Evolutionary conservation across 2,797 vertebrate species (phyloP).

Genomic region (Uromys caudimaculatus): DNA sequence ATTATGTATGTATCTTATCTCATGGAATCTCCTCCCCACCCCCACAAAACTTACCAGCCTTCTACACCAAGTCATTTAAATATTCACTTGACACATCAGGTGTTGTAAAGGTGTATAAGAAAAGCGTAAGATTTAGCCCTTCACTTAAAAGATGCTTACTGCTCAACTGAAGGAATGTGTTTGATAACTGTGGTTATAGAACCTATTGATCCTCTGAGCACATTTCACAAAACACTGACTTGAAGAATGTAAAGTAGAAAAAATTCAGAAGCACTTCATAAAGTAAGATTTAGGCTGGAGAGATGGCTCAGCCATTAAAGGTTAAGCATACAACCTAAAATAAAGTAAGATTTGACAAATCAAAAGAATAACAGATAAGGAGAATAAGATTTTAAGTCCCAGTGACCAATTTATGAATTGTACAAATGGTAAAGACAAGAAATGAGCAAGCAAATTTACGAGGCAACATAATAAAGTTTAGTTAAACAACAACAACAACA

Average conservation of each 20-base stretch:
- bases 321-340: background rate
- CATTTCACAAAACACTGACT: background rate
- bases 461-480: conserved; percentile 24
- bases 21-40: background rate
- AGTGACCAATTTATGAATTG: background rate
- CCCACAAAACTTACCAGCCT: conserved; percentile 40
- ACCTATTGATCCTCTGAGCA: conserved; percentile 16
- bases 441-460: background rate
- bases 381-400: background rate
- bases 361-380: background rate
- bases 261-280: background rate
- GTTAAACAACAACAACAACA: background rate
- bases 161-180: background rate
- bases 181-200: background rate
- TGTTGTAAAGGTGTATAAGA: background rate
- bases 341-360: background rate
- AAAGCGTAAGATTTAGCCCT: background rate
- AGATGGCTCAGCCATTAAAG: background rate
- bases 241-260: conserved; percentile 9
- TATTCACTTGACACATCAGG: conserved; percentile 33
- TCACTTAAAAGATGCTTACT: conserved; percentile 30
- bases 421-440: conserved; percentile 29
- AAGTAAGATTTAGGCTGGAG: background rate
- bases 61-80: conserved; percentile 24
- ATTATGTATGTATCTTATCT: conserved; percentile 59